Conservation (phyloP, 1,140 invertebrate genomes). For the Caerostris extrusa region DNA sequence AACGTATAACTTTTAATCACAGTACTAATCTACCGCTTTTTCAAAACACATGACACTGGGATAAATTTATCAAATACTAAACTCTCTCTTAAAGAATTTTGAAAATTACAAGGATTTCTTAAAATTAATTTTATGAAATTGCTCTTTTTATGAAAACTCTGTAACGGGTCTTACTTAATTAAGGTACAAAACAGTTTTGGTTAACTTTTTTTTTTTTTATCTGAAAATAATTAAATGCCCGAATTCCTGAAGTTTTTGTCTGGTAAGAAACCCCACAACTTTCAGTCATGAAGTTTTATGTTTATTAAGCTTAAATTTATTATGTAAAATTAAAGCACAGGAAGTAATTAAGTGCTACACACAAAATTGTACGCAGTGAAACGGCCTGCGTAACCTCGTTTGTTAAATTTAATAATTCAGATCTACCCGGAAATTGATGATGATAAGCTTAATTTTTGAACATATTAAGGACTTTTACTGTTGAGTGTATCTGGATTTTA, state of each 20-base stretch:
- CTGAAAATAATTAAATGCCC: slow-evolving; percentile 35
- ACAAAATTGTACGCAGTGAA: slow-evolving; percentile 24
- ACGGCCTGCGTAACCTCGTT: slow-evolving; percentile 42
- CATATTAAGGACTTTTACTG: slow-evolving; percentile 61
- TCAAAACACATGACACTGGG: neutral
- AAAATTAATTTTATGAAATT: neutral
- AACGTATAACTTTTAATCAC: neutral
- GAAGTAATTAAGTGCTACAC: slow-evolving; percentile 59
- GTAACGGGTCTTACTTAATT: neutral
- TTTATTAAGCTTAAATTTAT: slow-evolving; percentile 62
- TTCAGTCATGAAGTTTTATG: neutral
- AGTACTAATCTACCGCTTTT: neutral
- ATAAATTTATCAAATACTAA: neutral
- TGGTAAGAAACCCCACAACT: neutral
- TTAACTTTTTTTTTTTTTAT: neutral
- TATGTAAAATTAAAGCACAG: slow-evolving; percentile 41
- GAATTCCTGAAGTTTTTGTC: slow-evolving; percentile 23
- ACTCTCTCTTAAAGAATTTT: neutral
- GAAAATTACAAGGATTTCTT: slow-evolving; percentile 7
- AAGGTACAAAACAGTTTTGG: neutral
- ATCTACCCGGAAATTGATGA: slow-evolving; percentile 64
- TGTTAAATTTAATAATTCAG: slow-evolving; percentile 69
- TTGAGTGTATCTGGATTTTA: slow-evolving; percentile 62
- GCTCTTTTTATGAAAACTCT: neutral
- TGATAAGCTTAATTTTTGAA: slow-evolving; percentile 72